Evolutionary conservation across 2,797 vertebrate species (phyloP).

Genomic region (Darevskia nairensis): DNA sequence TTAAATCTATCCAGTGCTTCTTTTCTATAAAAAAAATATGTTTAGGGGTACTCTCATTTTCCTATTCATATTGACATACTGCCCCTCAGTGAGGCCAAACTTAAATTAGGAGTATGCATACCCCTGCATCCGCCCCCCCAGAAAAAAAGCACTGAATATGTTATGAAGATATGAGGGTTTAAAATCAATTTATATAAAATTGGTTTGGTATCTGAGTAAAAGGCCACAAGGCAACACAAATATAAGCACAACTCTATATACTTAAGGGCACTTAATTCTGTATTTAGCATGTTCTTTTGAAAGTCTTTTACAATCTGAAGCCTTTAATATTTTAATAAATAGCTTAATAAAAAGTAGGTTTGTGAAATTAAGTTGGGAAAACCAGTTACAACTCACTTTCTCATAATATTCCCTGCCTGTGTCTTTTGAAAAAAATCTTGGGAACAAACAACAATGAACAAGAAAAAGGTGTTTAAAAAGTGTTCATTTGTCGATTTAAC

Average conservation of each 20-base stretch:
- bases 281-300: constrained; percentile 31
- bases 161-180: constrained; percentile 9
- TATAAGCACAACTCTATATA: background rate
- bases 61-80: no score
- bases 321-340: constrained; percentile 62
- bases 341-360: constrained; percentile 43
- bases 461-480: constrained; percentile 63
- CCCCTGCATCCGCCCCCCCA: no score
- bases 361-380: constrained; percentile 52
- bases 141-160: background rate
- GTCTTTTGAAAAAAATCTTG: background rate
- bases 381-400: constrained; percentile 44
- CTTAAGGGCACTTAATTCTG: constrained; percentile 37
- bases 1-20: no score
- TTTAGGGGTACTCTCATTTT: no score
- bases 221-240: constrained; percentile 42
- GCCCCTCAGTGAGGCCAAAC: no score
- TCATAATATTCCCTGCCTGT: constrained; percentile 48
- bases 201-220: background rate
- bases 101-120: no score
- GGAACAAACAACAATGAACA: constrained; percentile 34
- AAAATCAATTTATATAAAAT: constrained; percentile 66
- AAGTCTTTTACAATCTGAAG: constrained; percentile 47
- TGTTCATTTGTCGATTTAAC: constrained; percentile 78
- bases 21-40: no score